Conservation (phyloP, 2,888 invertebrate genomes). For the Troides oblongomaculatus region DNA sequence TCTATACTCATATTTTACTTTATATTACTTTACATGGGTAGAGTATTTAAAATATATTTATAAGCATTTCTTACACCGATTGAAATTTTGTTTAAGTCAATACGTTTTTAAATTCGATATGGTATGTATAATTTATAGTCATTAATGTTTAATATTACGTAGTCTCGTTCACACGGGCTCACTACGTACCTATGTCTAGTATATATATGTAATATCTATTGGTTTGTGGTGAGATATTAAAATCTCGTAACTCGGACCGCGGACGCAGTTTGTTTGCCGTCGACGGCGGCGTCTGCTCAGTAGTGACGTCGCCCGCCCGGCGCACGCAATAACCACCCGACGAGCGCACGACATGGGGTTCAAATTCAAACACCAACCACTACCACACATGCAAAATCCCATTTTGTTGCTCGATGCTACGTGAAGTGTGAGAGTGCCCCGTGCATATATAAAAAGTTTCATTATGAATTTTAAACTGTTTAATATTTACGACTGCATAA, state of each 20-base stretch:
- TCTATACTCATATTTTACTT: too few species aligned
- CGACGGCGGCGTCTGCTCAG: slow-evolving; percentile 56
- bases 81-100: too few species aligned
- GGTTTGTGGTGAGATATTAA: not conserved
- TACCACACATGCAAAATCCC: slow-evolving; percentile 31
- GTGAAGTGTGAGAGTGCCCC: slow-evolving; percentile 31
- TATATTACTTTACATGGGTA: too few species aligned
- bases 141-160: too few species aligned
- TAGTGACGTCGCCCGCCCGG: slow-evolving; percentile 60
- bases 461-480: slow-evolving; percentile 30
- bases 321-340: slow-evolving; percentile 43
- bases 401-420: slow-evolving; percentile 30
- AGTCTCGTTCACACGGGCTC: too few species aligned
- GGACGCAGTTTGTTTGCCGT: slow-evolving; percentile 43
- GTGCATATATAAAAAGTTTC: slow-evolving; percentile 31
- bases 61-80: too few species aligned
- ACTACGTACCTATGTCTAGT: too few species aligned
- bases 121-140: too few species aligned
- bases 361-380: slow-evolving; percentile 31
- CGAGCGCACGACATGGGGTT: slow-evolving; percentile 34
- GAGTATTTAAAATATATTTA: too few species aligned
- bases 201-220: too few species aligned
- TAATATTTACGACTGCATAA: slow-evolving; percentile 22
- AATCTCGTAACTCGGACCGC: slow-evolving; percentile 44
- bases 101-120: too few species aligned